Conservation (phyloP, 2,888 invertebrate genomes). For the Endomychus coccineus region DNA sequence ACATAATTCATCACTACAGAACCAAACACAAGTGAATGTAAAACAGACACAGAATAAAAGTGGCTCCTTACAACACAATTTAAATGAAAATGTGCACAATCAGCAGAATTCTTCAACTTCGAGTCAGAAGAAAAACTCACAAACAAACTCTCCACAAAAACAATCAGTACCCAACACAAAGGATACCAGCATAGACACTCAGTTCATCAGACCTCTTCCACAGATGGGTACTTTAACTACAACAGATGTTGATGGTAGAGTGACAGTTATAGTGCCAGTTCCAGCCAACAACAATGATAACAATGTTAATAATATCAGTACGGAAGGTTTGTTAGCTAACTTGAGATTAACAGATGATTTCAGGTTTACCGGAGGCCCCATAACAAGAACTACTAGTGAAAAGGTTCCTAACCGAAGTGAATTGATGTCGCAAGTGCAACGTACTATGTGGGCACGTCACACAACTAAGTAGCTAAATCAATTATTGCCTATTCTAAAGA, state of each 20-base stretch:
- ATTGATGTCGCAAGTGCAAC: constrained; percentile 73
- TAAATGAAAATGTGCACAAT: too few species aligned
- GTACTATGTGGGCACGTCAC: constrained; percentile 79
- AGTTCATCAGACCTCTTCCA: constrained; percentile 61
- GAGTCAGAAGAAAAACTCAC: too few species aligned
- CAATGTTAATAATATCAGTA: constrained; percentile 18
- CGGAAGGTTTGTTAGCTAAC: constrained; percentile 41
- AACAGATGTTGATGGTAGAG: constrained; percentile 53
- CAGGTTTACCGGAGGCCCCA: constrained; percentile 53
- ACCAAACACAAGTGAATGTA: too few species aligned
- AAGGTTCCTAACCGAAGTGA: constrained; percentile 80
- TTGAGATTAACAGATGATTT: constrained; percentile 52
- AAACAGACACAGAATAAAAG: too few species aligned
- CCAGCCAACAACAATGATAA: constrained; percentile 37
- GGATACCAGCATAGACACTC: constrained; percentile 31
- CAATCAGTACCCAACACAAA: too few species aligned
- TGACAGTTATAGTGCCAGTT: constrained; percentile 57
- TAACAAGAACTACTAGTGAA: constrained; percentile 75
- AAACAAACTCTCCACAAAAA: too few species aligned
- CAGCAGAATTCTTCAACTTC: too few species aligned
- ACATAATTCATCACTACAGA: constrained; percentile 23
- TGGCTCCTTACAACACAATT: too few species aligned
- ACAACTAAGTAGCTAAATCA: constrained; percentile 88
- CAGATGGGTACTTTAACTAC: constrained; percentile 57
- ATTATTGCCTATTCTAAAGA: too few species aligned